These are phyloP conservation scores for Raja brachyura DNA, from an alignment of 2,113 vertebrate species.

Conservation along the genomic window DNA sequence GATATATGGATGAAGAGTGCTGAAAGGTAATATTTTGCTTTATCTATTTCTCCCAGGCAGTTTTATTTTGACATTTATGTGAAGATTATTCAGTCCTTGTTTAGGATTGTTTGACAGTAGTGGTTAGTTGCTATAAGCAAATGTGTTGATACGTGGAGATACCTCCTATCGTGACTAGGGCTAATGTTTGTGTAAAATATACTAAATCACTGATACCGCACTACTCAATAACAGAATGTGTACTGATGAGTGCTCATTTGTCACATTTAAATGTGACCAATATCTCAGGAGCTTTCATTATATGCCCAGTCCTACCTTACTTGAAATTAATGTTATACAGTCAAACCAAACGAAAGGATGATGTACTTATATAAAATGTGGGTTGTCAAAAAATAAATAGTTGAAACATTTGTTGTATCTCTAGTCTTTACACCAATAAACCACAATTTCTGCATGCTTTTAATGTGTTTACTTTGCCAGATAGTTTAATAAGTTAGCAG, in stretches of 20 bases:
- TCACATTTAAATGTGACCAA: neutral
- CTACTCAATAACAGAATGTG: neutral
- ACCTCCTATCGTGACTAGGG: neutral
- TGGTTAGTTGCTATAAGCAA: neutral
- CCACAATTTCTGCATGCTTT: neutral
- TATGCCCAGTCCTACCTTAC: neutral
- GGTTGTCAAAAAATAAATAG: neutral
- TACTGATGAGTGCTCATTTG: neutral
- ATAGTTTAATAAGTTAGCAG: neutral
- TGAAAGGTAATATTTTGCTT: neutral
- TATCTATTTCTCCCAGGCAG: neutral
- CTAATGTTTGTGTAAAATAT: neutral
- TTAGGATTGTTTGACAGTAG: neutral
- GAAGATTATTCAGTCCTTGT: neutral
- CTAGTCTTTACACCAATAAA: neutral
- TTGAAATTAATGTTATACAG: neutral
- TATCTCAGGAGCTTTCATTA: neutral
- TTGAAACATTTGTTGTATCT: constrained; percentile 1
- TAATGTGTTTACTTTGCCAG: neutral
- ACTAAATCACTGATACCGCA: neutral
- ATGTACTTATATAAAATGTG: neutral
- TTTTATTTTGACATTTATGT: neutral
- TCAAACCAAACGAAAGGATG: neutral
- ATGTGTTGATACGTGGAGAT: neutral
- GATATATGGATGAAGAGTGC: neutral